Percentiles rank a stretch among this genome's conserved stretches.
phyloP scores from a whole-genome alignment of 2,113 vertebrate genomes.

The Chunga burmeisteri region DNA sequence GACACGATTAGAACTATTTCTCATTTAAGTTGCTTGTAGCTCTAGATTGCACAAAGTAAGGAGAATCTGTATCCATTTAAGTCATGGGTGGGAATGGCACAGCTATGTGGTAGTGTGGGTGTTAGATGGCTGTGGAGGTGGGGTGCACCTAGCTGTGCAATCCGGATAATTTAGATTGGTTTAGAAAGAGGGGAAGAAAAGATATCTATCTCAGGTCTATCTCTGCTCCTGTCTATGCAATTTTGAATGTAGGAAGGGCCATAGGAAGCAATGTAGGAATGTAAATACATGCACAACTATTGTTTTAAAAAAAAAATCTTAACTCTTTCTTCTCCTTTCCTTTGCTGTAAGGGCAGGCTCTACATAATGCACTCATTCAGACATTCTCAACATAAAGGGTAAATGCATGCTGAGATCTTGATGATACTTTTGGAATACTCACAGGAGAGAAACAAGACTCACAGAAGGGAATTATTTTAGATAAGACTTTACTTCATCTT shows the following conservation, averaged over 20 bases:
- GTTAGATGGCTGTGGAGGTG: neutral
- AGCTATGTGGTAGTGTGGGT: neutral
- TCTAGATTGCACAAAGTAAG: neutral
- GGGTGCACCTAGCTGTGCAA: neutral
- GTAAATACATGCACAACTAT: neutral
- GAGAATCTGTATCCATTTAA: too few species aligned
- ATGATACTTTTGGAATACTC: neutral
- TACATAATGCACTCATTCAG: neutral
- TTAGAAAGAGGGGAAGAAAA: neutral
- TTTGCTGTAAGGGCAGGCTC: neutral
- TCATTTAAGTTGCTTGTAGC: neutral
- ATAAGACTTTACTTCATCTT: neutral
- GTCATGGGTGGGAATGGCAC: rapidly evolving
- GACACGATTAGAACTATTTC: neutral
- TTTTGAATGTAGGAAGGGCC: neutral
- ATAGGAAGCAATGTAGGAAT: neutral
- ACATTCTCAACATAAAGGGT: neutral
- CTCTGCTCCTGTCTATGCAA: too few species aligned
- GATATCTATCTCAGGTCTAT: neutral
- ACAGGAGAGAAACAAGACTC: neutral
- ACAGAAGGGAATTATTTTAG: neutral
- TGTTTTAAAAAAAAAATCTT: neutral
- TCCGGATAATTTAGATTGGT: neutral
- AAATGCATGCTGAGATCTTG: neutral
- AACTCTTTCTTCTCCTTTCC: neutral